phyloP scores from a whole-genome alignment of 2,888 invertebrate species.

The Aromia moschata region DNA sequence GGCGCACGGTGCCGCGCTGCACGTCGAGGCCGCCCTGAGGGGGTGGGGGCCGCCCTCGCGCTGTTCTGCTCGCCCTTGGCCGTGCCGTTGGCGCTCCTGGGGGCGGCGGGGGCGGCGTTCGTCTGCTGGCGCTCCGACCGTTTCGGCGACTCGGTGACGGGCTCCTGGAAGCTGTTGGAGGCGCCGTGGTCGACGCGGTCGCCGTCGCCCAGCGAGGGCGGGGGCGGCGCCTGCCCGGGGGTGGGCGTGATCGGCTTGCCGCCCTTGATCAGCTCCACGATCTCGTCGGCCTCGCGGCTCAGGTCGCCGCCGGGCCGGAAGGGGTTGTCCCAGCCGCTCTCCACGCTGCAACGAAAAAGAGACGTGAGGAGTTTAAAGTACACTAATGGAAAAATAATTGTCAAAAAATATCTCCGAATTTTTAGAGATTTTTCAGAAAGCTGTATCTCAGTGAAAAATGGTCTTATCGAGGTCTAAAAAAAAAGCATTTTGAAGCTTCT shows the following conservation, averaged over 20 bases:
- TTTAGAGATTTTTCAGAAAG: too few relatives aligned
- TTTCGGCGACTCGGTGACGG: conserved; percentile 53
- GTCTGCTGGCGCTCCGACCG: conserved; percentile 42
- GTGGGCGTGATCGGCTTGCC: conserved; percentile 87
- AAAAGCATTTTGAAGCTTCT: too few relatives aligned
- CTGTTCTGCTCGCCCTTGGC: conserved; percentile 64
- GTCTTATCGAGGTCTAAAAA: too few relatives aligned
- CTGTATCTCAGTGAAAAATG: too few relatives aligned
- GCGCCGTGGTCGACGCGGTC: conserved; percentile 53
- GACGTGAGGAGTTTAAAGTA: too few relatives aligned
- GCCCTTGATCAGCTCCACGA: conserved; percentile 92
- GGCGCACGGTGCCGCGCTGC: conserved; percentile 75
- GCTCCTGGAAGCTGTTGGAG: conserved; percentile 42
- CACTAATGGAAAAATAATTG: too few relatives aligned
- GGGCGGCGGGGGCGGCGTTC: conserved; percentile 61
- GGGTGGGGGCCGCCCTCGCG: conserved; percentile 62
- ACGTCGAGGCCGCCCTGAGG: conserved; percentile 72
- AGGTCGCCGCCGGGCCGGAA: conserved; percentile 96
- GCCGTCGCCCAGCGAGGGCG: conserved; percentile 65
- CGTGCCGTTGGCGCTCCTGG: conserved; percentile 53
- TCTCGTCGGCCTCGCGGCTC: conserved; percentile 94
- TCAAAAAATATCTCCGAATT: too few relatives aligned
- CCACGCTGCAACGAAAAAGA: conserved; percentile 74
- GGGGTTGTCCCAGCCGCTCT: conserved; percentile 97
- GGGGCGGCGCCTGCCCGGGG: conserved; percentile 67